phyloP scores from a whole-genome alignment of 2,888 invertebrate genomes.

The Xestobium rufovillosum region DNA sequence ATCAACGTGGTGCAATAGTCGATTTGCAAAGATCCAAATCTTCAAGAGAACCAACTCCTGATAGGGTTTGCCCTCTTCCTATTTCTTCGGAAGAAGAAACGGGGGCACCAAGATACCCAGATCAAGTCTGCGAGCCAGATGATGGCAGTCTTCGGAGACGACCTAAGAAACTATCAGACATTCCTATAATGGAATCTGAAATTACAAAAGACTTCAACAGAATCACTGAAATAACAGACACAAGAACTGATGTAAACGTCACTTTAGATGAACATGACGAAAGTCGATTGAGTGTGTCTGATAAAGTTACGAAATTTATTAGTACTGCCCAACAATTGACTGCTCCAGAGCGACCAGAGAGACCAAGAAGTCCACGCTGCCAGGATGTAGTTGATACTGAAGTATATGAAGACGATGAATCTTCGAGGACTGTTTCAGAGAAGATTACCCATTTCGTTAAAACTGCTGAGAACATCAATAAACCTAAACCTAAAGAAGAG shows the following conservation, averaged over 20 bases:
- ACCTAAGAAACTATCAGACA: constrained; percentile 41
- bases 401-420: constrained; percentile 43
- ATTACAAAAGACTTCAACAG: constrained; percentile 49
- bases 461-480: constrained; percentile 23
- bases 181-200: constrained; percentile 53
- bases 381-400: constrained; percentile 25
- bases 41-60: constrained; percentile 67
- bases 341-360: constrained; percentile 25
- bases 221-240: constrained; percentile 34
- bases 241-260: constrained; percentile 38
- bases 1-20: constrained; percentile 56
- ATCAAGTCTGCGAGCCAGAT: constrained; percentile 67
- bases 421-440: constrained; percentile 46
- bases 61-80: constrained; percentile 61
- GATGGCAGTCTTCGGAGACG: constrained; percentile 48
- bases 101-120: constrained; percentile 62
- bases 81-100: constrained; percentile 51
- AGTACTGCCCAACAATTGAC: constrained; percentile 43
- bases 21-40: constrained; percentile 67
- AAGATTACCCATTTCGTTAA: constrained; percentile 46
- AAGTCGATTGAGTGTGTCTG: constrained; percentile 58
- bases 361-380: constrained; percentile 36
- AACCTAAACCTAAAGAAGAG: constrained; percentile 22
- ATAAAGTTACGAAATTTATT: constrained; percentile 64
- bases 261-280: constrained; percentile 53